Evolutionary conservation across 2,888 invertebrate species (phyloP).

Genomic region (Hirtodrosophila alboralis): DNA sequence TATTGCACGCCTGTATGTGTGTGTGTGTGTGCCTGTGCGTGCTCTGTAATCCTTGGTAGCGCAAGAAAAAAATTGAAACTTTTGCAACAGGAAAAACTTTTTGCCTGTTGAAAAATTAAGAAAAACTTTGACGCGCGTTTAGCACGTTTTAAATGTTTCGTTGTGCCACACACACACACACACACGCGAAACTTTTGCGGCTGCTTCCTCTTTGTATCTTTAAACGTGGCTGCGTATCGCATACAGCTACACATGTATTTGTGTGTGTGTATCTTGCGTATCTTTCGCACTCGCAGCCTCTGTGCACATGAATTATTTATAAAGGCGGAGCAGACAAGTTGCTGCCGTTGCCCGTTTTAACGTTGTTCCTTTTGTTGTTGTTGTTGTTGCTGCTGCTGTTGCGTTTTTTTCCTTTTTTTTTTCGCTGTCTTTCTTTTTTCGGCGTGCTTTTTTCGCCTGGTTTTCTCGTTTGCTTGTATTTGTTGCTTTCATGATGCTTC

Average conservation of each 20-base stretch:
- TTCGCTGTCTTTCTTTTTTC: slow-evolving; percentile 52
- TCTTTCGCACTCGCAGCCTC: slow-evolving; percentile 73
- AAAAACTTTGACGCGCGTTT: slow-evolving; percentile 80
- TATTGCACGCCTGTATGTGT: slow-evolving; percentile 11
- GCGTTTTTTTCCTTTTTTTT: too few species aligned
- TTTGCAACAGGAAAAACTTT: slow-evolving; percentile 53
- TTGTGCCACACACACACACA: slow-evolving; percentile 43
- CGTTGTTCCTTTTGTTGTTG: slow-evolving; percentile 52
- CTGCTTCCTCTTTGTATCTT: slow-evolving; percentile 67
- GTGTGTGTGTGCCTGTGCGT: slow-evolving; percentile 14
- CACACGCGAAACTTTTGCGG: slow-evolving; percentile 52
- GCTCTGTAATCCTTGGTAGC: slow-evolving; percentile 58
- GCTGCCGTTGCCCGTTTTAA: slow-evolving; percentile 64
- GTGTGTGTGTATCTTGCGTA: slow-evolving; percentile 68
- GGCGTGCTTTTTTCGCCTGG: slow-evolving; percentile 36
- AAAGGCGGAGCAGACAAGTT: slow-evolving; percentile 84
- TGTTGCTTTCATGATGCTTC: slow-evolving; percentile 66
- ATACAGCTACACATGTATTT: slow-evolving; percentile 32
- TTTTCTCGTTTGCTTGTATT: slow-evolving; percentile 51
- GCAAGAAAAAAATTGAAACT: slow-evolving; percentile 30
- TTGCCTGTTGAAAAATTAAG: slow-evolving; percentile 75
- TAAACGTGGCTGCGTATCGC: slow-evolving; percentile 69
- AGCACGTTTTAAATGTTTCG: slow-evolving; percentile 79
- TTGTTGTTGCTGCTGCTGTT: slow-evolving; percentile 41
- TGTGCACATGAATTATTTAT: slow-evolving; percentile 84